Evolutionary conservation across 2,888 invertebrate species (phyloP).

Genomic region (Antheraea assamensis): DNA sequence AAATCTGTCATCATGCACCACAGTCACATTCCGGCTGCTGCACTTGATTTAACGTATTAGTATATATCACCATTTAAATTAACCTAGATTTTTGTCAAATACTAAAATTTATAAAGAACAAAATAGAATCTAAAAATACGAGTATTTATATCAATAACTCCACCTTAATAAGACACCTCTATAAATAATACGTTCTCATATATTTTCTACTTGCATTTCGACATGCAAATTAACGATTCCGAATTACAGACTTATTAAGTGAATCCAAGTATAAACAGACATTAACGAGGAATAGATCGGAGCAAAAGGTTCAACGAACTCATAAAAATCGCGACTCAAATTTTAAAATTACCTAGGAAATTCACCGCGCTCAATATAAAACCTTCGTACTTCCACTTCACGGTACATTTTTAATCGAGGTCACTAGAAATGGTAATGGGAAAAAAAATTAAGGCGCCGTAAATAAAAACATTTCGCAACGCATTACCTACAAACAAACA

Average conservation of each 20-base stretch:
- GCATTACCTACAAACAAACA: conserved; percentile 32
- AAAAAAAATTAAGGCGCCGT: conserved; percentile 14
- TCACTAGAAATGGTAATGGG: conserved; percentile 6
- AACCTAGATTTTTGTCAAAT: no score
- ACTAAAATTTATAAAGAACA: no score
- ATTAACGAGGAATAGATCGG: conserved; percentile 42
- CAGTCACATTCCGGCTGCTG: no score
- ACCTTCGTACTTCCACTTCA: conserved; percentile 28
- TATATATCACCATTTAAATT: no score
- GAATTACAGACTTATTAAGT: background rate
- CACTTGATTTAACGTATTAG: no score
- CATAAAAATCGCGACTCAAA: conserved; percentile 48
- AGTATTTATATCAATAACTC: no score
- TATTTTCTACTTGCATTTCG: no score
- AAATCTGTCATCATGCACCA: no score
- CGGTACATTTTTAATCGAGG: conserved; percentile 30
- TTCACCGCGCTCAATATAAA: conserved; percentile 25
- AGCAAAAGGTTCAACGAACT: conserved; percentile 57
- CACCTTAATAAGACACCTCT: no score
- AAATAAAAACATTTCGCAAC: conserved; percentile 42
- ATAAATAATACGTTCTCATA: no score
- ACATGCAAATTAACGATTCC: background rate
- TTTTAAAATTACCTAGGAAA: conserved; percentile 28
- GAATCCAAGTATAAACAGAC: conserved; percentile 20
- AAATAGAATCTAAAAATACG: no score